Evolutionary conservation across 2,113 vertebrate species (phyloP).

Genomic region (Cebus imitator): DNA sequence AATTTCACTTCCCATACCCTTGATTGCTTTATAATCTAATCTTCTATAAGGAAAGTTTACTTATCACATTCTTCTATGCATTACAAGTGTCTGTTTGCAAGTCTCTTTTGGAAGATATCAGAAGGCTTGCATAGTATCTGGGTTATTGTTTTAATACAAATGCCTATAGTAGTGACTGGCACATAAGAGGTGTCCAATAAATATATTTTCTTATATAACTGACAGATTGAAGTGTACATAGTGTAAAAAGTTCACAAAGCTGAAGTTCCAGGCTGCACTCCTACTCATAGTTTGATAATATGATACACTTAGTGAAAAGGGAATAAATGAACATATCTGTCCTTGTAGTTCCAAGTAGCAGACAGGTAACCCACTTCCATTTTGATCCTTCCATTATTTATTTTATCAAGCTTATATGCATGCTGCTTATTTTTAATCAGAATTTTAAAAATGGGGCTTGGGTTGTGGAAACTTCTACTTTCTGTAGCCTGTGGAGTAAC

Average conservation of each 20-base stretch:
- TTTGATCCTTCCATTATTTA: not conserved
- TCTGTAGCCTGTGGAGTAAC: not conserved
- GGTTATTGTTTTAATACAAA: not conserved
- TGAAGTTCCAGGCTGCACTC: not conserved
- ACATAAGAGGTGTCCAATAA: not conserved
- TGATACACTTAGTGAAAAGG: not conserved
- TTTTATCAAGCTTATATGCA: not conserved
- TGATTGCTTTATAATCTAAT: constrained; percentile 31
- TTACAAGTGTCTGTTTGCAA: not conserved
- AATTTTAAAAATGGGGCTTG: not conserved
- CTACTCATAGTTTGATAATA: not conserved
- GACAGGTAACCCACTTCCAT: not conserved
- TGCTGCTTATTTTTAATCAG: not conserved
- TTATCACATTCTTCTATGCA: not conserved
- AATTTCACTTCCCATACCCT: constrained; percentile 2
- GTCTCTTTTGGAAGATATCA: not conserved
- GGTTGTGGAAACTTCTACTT: not conserved
- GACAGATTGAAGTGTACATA: not conserved
- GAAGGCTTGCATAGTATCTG: not conserved
- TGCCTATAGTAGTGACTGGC: not conserved
- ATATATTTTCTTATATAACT: not conserved
- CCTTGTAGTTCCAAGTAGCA: not conserved
- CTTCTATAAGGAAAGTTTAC: not conserved
- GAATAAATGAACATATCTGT: not conserved
- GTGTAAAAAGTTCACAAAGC: not conserved